Evolutionary conservation across 1,140 invertebrate species (phyloP).

Genomic region (Pachypeltis micranthus): DNA sequence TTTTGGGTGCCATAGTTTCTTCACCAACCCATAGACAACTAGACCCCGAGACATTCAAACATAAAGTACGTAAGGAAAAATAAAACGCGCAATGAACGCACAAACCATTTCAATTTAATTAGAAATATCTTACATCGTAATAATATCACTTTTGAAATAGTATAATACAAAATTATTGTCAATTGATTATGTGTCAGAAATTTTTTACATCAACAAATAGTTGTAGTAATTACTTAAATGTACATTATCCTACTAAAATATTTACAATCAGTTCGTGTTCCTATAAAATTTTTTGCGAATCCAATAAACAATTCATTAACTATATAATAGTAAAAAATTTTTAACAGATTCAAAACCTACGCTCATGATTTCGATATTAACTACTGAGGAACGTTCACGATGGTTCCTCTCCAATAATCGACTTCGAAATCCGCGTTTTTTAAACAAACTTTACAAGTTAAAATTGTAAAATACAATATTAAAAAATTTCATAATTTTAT

Average conservation of each 20-base stretch:
- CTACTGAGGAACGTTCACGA: not conserved
- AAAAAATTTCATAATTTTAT: not conserved
- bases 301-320: not conserved
- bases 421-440: not conserved
- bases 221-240: not conserved
- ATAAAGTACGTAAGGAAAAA: not conserved
- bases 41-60: not conserved
- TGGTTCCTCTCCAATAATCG: not conserved
- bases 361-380: not conserved
- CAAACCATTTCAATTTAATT: constrained; percentile 1
- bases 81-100: constrained; percentile 9
- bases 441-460: not conserved
- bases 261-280: constrained; percentile 9
- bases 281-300: constrained; percentile 9
- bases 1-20: no score
- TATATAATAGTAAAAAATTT: not conserved
- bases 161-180: constrained; percentile 19
- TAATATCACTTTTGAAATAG: constrained; percentile 3
- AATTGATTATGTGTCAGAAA: constrained; percentile 18
- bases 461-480: not conserved
- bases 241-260: constrained; percentile 6
- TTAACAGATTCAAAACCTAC: not conserved
- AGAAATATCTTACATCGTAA: constrained; percentile 6
- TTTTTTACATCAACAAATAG: not conserved
- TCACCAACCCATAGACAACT: no score